These are phyloP conservation scores for Frieseomelitta varia DNA, from an alignment of 1,140 invertebrate species.

Conservation along the genomic window DNA sequence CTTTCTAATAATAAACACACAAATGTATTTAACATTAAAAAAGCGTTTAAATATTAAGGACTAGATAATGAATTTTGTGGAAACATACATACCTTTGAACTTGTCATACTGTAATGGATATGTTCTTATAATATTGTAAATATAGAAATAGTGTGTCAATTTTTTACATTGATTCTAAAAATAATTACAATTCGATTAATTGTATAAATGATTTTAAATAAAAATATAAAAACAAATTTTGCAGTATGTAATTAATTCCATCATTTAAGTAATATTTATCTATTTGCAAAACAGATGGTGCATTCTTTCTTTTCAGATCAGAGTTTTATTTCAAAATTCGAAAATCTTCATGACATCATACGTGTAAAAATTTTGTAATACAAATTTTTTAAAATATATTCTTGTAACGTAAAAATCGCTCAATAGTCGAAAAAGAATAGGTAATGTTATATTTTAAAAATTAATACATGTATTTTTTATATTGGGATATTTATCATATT, in stretches of 20 bases:
- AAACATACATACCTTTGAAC: slow-evolving; percentile 29
- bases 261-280: neutral
- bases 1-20: slow-evolving; percentile 35
- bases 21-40: neutral
- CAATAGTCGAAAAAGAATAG: neutral
- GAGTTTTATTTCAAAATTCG: neutral
- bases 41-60: neutral
- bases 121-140: neutral
- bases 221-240: neutral
- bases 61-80: neutral
- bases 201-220: neutral
- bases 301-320: neutral
- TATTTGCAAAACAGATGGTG: neutral
- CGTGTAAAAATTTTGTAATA: neutral
- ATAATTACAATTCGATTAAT: neutral
- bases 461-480: neutral
- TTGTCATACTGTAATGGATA: neutral
- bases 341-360: neutral
- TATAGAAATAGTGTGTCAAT: neutral
- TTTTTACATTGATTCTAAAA: neutral
- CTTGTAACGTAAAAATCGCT: neutral
- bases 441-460: neutral
- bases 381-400: neutral
- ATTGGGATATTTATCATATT: too few relatives aligned
- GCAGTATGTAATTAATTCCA: too few relatives aligned